phyloP scores from a whole-genome alignment of 2,113 vertebrate genomes.

The Monopterus albus region DNA sequence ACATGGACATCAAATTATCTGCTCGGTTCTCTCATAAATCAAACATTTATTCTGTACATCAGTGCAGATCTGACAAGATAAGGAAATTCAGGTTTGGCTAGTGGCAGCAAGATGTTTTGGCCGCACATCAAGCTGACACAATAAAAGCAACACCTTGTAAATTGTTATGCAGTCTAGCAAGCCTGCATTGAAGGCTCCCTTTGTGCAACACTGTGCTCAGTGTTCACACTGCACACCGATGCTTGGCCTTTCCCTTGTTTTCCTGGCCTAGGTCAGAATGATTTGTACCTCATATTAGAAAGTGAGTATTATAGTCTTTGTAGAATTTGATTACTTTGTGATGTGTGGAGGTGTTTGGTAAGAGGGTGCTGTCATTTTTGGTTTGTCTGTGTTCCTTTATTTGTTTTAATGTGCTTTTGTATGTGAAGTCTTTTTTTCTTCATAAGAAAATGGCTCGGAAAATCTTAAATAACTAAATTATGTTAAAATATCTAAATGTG shows the following conservation, averaged over 20 bases:
- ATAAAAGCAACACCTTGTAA: background rate
- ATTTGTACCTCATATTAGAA: background rate
- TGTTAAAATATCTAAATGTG: no score
- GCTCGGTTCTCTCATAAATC: background rate
- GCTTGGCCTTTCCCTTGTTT: background rate
- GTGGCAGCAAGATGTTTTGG: background rate
- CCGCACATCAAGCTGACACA: background rate
- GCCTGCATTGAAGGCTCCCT: slow-evolving; percentile 1
- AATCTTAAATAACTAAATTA: no score
- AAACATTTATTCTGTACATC: background rate
- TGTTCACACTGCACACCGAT: background rate
- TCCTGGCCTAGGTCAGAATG: background rate
- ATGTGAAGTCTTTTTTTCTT: no score
- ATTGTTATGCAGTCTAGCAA: background rate
- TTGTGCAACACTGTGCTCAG: background rate
- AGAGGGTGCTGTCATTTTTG: no score
- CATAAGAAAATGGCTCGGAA: no score
- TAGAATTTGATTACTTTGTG: background rate
- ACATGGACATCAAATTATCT: background rate
- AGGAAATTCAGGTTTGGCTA: no score
- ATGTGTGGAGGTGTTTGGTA: background rate
- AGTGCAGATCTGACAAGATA: no score
- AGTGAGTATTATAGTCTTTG: background rate
- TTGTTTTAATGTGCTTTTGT: no score
- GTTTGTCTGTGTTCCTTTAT: no score